phyloP scores from a whole-genome alignment of 2,113 vertebrate species.

The Rafetus swinhoei region DNA sequence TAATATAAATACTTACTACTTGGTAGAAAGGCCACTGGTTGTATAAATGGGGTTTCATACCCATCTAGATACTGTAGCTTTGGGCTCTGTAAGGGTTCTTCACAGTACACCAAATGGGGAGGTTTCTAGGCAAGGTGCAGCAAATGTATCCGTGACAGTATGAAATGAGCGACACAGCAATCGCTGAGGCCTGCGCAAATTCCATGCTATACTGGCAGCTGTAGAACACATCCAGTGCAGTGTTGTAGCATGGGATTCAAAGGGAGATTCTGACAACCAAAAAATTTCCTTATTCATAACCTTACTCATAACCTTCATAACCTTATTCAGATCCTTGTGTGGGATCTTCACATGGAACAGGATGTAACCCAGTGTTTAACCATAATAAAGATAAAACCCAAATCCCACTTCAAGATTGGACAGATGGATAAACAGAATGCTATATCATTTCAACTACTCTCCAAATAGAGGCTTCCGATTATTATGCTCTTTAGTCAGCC shows the following conservation, averaged over 20 bases:
- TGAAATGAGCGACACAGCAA: background rate
- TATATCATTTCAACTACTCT: slow-evolving; percentile 25
- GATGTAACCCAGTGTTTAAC: background rate
- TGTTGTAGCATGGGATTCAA: background rate
- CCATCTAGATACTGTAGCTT: background rate
- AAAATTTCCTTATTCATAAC: background rate
- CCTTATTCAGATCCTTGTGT: too few species aligned
- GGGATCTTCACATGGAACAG: background rate
- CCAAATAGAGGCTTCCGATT: background rate
- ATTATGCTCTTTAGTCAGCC: background rate
- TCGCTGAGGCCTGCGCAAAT: accelerated
- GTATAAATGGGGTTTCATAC: background rate
- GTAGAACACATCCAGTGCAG: background rate
- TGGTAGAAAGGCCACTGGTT: background rate
- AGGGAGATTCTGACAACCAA: background rate
- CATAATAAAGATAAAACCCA: background rate
- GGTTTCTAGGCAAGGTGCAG: background rate
- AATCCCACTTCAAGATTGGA: background rate
- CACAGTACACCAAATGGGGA: accelerated
- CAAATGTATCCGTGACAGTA: background rate
- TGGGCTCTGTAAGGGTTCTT: background rate
- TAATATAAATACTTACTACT: background rate
- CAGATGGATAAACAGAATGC: slow-evolving; percentile 16
- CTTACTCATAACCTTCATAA: accelerated
- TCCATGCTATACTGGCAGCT: accelerated